A percentile compares a stretch with the other conserved stretches of the same genome.
These are phyloP conservation scores for Sebastes itinus DNA, from an alignment of 2,797 vertebrate genomes.

Conservation along the genomic window DNA sequence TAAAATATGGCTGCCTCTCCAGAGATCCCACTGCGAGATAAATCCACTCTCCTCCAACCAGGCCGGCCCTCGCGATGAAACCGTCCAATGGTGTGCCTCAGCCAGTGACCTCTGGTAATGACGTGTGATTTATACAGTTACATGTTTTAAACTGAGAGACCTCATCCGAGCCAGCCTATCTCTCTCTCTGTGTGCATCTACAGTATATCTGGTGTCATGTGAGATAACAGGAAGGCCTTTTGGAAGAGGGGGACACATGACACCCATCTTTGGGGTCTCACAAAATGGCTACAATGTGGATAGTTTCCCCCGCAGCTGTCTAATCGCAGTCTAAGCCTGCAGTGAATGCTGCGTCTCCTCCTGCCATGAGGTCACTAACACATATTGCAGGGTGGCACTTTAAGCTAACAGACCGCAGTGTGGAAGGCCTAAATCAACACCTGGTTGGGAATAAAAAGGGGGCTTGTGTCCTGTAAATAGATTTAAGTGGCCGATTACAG, in stretches of 20 bases:
- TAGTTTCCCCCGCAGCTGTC: slow-evolving; percentile 77
- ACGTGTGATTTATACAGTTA: slow-evolving; percentile 80
- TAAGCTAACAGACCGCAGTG: slow-evolving; percentile 65
- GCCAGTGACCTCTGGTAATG: slow-evolving; percentile 78
- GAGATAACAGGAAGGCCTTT: slow-evolving; percentile 74
- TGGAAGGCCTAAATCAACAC: slow-evolving; percentile 75
- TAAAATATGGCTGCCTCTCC: slow-evolving; percentile 79
- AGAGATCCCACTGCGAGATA: slow-evolving; percentile 73
- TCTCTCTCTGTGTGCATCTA: slow-evolving; percentile 44
- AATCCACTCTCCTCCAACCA: slow-evolving; percentile 78
- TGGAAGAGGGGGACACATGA: slow-evolving; percentile 64
- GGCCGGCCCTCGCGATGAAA: slow-evolving; percentile 53
- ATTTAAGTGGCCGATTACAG: slow-evolving; percentile 26
- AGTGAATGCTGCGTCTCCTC: slow-evolving; percentile 61
- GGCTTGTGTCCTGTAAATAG: slow-evolving; percentile 18
- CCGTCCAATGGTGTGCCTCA: slow-evolving; percentile 68
- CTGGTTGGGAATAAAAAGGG: slow-evolving; percentile 60
- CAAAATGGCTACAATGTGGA: slow-evolving; percentile 75
- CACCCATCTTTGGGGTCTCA: slow-evolving; percentile 73
- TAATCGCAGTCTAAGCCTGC: slow-evolving; percentile 61
- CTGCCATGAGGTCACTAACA: slow-evolving; percentile 63
- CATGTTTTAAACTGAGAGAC: slow-evolving; percentile 69
- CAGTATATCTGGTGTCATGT: slow-evolving; percentile 66
- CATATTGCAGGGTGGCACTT: slow-evolving; percentile 60
- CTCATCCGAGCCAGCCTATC: slow-evolving; percentile 37